These are phyloP conservation scores for Galaxias olidus DNA, from an alignment of 2,797 vertebrate species.

Conservation along the genomic window DNA sequence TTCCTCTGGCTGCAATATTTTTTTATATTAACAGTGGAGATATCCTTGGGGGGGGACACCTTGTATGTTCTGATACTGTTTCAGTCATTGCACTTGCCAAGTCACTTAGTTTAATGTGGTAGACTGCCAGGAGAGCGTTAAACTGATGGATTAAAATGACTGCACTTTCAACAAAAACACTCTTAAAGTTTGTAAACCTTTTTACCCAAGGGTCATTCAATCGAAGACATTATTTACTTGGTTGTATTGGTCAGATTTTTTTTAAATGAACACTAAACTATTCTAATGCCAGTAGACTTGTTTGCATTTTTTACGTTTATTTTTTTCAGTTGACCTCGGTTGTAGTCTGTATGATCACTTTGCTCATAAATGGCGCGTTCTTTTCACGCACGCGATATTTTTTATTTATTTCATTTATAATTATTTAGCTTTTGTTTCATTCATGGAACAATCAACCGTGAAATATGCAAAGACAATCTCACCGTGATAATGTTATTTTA, in stretches of 20 bases:
- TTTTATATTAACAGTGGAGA: constrained; percentile 65
- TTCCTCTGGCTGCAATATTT: constrained; percentile 78
- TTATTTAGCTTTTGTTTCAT: no score
- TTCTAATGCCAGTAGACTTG: neutral
- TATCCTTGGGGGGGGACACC: constrained; percentile 59
- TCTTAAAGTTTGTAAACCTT: constrained; percentile 31
- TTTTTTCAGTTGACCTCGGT: no score
- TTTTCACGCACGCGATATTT: no score
- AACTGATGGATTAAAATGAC: constrained; percentile 38
- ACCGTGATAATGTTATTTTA: no score
- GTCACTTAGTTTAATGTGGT: constrained; percentile 53
- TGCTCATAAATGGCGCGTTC: no score
- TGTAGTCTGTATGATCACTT: no score
- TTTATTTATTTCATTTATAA: no score
- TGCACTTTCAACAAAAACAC: constrained; percentile 19
- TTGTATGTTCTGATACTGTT: constrained; percentile 65
- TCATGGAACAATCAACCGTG: no score
- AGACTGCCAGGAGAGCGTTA: no score
- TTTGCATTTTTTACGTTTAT: no score
- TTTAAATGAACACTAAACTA: neutral
- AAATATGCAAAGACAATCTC: no score
- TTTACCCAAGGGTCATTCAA: constrained; percentile 20
- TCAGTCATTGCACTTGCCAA: constrained; percentile 71
- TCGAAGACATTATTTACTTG: constrained; percentile 15
- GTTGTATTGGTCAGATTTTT: constrained; percentile 18